phyloP scores from a whole-genome alignment of 2,888 invertebrate species.

The Leptopterna dolabrata region DNA sequence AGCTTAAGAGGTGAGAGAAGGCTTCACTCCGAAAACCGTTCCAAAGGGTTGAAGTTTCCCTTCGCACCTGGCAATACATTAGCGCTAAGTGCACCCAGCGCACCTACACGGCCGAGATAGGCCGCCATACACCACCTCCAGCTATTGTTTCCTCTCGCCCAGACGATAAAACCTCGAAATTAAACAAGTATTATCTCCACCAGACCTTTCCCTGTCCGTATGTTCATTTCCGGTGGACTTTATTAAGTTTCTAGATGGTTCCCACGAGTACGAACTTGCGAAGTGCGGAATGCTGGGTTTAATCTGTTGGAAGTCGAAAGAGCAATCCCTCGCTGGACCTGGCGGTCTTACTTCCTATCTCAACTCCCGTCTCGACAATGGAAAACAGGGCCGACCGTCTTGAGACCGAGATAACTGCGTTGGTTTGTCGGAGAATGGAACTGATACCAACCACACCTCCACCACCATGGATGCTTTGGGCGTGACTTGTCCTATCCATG shows the following conservation, averaged over 20 bases:
- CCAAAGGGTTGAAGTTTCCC: conserved; percentile 45
- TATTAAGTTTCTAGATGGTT: not conserved
- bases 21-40: conserved; percentile 8
- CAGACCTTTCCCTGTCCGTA: not conserved
- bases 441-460: too few relatives aligned
- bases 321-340: not conserved
- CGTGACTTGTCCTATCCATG: too few relatives aligned
- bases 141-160: not conserved
- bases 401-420: too few relatives aligned
- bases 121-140: not conserved
- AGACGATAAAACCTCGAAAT: conserved; percentile 36
- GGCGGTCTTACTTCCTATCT: not conserved
- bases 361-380: not conserved
- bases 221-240: not conserved
- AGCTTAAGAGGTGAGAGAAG: not conserved
- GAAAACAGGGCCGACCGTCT: too few relatives aligned
- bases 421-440: too few relatives aligned
- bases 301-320: not conserved
- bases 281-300: not conserved
- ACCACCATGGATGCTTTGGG: too few relatives aligned
- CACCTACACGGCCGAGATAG: not conserved
- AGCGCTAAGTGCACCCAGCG: conserved; percentile 32
- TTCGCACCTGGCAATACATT: conserved; percentile 42
- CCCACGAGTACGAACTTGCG: not conserved
- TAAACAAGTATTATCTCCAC: conserved; percentile 35